Evolutionary conservation across 1,140 invertebrate genomes (phyloP).

Genomic region (Pteromalus puparum): DNA sequence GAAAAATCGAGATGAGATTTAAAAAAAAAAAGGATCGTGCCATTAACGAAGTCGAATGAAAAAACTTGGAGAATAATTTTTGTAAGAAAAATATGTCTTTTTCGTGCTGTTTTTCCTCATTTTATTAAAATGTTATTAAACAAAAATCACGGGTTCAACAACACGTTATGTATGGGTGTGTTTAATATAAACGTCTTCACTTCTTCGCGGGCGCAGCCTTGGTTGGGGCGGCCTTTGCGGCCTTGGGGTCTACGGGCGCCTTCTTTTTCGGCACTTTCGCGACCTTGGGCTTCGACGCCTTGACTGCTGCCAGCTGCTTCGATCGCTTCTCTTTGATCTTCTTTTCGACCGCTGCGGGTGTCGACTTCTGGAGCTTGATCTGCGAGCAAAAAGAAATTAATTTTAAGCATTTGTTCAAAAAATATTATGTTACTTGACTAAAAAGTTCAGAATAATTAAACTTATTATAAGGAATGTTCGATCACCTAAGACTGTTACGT

Average conservation of each 20-base stretch:
- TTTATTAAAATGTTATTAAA: constrained; percentile 48
- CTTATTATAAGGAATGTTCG: too few species aligned
- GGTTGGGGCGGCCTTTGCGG: constrained; percentile 44
- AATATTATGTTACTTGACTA: too few species aligned
- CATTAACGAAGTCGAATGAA: background rate
- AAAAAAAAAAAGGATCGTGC: background rate
- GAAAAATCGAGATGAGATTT: background rate
- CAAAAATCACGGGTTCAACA: constrained; percentile 39
- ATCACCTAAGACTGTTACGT: background rate
- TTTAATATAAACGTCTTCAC: constrained; percentile 37
- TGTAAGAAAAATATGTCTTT: constrained; percentile 35
- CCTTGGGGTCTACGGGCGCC: constrained; percentile 52
- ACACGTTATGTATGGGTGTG: constrained; percentile 19
- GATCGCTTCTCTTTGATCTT: constrained; percentile 75
- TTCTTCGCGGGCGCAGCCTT: constrained; percentile 32
- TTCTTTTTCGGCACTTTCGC: constrained; percentile 73
- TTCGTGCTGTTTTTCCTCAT: constrained; percentile 45
- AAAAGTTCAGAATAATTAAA: too few species aligned
- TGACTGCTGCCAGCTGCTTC: constrained; percentile 75
- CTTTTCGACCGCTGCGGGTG: constrained; percentile 75
- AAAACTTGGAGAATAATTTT: background rate
- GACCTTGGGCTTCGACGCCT: constrained; percentile 75
- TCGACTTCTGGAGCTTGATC: constrained; percentile 75
- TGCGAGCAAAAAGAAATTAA: constrained; percentile 61
- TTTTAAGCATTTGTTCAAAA: constrained; percentile 32